Evolutionary conservation across 1,140 invertebrate genomes (phyloP).

Genomic region (Pararge aegeria): DNA sequence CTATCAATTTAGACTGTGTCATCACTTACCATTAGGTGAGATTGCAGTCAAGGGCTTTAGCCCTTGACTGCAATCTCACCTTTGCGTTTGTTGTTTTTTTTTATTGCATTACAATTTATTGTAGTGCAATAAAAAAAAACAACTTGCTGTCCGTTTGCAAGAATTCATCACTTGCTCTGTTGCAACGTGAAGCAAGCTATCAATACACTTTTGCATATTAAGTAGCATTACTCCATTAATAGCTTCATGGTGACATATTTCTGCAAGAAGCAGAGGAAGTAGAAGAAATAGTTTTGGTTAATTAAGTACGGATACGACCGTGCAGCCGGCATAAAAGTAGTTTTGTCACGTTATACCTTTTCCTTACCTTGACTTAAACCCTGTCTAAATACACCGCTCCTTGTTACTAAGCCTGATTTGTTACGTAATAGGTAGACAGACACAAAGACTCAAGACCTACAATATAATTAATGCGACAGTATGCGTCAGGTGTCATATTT

Average conservation of each 20-base stretch:
- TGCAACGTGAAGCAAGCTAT: too few species aligned
- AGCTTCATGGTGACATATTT: background rate
- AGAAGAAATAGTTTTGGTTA: background rate
- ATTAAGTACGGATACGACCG: background rate
- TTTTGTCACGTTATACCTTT: background rate
- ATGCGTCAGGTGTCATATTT: background rate
- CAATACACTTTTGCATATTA: too few species aligned
- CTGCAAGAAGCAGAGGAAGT: background rate
- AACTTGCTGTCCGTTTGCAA: too few species aligned
- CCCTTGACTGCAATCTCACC: too few species aligned
- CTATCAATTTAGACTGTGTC: too few species aligned
- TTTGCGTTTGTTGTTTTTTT: too few species aligned
- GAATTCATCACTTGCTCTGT: too few species aligned
- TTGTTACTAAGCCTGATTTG: background rate
- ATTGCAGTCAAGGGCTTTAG: too few species aligned
- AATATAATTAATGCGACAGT: background rate
- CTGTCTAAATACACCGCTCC: background rate
- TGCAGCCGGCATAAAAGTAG: background rate
- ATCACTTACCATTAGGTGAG: too few species aligned
- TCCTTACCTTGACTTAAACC: conserved; percentile 1
- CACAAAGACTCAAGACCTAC: background rate
- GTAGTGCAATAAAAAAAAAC: too few species aligned
- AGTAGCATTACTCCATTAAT: too few species aligned
- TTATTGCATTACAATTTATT: too few species aligned
- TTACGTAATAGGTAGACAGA: background rate